Percentiles rank a stretch among this genome's conserved stretches.
Conservation (phyloP, 2,797 vertebrate genomes). For the Labroides dimidiatus region DNA sequence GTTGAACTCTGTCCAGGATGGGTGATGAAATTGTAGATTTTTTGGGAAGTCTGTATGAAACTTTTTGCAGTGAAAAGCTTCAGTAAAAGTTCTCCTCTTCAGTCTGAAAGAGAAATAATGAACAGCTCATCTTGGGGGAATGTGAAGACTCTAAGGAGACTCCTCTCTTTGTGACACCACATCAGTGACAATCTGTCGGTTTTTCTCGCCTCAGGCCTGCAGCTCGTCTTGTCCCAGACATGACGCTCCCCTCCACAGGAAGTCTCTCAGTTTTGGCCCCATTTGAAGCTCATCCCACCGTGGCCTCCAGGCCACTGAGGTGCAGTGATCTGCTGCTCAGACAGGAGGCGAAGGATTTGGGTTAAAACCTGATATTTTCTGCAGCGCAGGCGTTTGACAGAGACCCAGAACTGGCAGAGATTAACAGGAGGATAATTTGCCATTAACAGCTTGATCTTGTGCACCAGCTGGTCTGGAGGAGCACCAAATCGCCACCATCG, state of each 20-base stretch:
- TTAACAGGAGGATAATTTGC: conserved; percentile 62
- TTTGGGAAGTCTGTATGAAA: too few species aligned
- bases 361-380: conserved; percentile 9
- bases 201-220: not conserved
- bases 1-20: too few species aligned
- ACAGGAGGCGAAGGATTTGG: not conserved
- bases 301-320: not conserved
- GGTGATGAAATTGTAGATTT: too few species aligned
- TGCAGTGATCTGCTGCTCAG: not conserved
- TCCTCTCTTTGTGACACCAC: not conserved
- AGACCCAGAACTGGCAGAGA: conserved; percentile 42
- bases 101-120: too few species aligned
- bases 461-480: conserved; percentile 66
- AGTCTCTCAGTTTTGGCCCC: conserved; percentile 2
- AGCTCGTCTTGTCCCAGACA: not conserved
- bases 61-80: too few species aligned
- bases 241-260: not conserved
- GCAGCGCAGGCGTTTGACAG: conserved; percentile 26
- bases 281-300: not conserved
- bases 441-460: conserved; percentile 59
- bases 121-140: too few species aligned
- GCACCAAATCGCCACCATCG: conserved; percentile 46
- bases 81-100: too few species aligned
- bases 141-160: too few species aligned
- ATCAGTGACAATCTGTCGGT: conserved; percentile 5